phyloP scores from a whole-genome alignment of 2,888 invertebrate genomes.

The Oscheius sp. region DNA sequence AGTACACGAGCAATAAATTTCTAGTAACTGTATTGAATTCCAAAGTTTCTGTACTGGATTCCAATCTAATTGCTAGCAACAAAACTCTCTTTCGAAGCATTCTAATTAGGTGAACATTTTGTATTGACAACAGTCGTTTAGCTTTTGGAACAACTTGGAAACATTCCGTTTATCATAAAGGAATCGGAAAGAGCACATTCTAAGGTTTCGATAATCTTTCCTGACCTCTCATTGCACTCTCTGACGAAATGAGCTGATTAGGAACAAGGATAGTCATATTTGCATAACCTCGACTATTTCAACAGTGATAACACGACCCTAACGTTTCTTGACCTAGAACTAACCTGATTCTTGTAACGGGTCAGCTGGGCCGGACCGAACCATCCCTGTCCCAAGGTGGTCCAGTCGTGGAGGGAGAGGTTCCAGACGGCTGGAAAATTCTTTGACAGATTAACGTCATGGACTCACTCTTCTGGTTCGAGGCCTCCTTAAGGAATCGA shows the following conservation, averaged over 20 bases:
- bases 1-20: too few relatives aligned
- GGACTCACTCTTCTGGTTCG: slow-evolving; percentile 39
- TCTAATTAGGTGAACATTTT: too few relatives aligned
- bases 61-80: too few relatives aligned
- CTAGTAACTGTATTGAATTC: too few relatives aligned
- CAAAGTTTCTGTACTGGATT: too few relatives aligned
- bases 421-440: slow-evolving; percentile 47
- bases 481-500: slow-evolving; percentile 49
- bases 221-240: not conserved
- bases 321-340: not conserved
- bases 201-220: not conserved
- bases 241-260: not conserved
- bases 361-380: slow-evolving; percentile 51
- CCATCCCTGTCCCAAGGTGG: slow-evolving; percentile 51
- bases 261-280: not conserved
- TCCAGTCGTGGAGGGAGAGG: slow-evolving; percentile 44
- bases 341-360: slow-evolving; percentile 49
- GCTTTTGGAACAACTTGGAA: too few relatives aligned
- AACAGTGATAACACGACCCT: not conserved
- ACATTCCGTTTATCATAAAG: too few relatives aligned
- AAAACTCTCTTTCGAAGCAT: too few relatives aligned
- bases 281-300: not conserved
- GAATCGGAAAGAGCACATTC: too few relatives aligned
- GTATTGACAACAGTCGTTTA: too few relatives aligned
- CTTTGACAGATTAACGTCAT: not conserved